phyloP scores from a whole-genome alignment of 2,797 vertebrate genomes.

The Dendrocincla fuliginosa region DNA sequence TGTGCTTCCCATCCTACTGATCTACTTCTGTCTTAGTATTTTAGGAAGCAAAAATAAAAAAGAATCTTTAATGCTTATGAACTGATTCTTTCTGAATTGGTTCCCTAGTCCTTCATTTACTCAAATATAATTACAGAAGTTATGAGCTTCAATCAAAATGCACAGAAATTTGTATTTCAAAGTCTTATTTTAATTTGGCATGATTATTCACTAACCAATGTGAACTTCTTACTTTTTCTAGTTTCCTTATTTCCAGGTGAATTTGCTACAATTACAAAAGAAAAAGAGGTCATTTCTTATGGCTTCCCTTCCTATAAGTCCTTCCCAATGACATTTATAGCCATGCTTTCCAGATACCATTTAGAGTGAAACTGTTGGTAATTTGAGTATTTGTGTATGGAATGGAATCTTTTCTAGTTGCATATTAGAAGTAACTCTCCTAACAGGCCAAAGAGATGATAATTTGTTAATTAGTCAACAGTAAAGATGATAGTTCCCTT shows the following conservation, averaged over 20 bases:
- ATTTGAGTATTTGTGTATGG: background rate
- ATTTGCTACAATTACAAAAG: background rate
- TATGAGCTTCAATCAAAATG: background rate
- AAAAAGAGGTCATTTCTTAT: background rate
- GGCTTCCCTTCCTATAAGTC: background rate
- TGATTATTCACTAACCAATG: background rate
- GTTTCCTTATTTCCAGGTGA: background rate
- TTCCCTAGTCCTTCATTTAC: background rate
- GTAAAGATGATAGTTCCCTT: background rate
- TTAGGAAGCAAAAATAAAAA: background rate
- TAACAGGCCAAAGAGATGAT: background rate
- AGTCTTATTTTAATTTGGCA: background rate
- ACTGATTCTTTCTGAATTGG: background rate
- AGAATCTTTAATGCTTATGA: background rate
- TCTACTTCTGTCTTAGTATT: background rate
- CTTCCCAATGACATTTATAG: background rate
- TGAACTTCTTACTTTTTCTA: background rate
- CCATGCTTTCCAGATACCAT: background rate
- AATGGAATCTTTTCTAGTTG: background rate
- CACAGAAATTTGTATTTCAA: constrained; percentile 15
- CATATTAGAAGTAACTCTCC: background rate
- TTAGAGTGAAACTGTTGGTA: background rate
- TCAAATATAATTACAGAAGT: background rate
- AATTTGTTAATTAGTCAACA: background rate
- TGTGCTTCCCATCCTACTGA: background rate